Conservation (phyloP, 2,113 vertebrate genomes). For the Proterorhinus semilunaris region DNA sequence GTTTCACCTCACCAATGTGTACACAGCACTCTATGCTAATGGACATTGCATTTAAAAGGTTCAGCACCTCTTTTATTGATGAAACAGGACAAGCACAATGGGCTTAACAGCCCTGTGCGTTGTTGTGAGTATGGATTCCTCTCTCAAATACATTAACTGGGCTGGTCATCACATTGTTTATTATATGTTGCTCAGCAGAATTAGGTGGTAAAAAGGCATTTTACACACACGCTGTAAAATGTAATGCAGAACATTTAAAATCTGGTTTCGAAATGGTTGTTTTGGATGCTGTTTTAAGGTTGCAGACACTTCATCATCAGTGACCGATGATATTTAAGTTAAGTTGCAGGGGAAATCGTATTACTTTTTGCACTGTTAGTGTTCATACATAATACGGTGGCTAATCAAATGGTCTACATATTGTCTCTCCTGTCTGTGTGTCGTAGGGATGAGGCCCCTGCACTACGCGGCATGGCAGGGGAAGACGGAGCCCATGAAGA, state of each 20-base stretch:
- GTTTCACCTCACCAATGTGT: background rate
- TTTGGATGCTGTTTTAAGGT: no score
- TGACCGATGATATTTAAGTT: no score
- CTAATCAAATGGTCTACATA: conserved; percentile 16
- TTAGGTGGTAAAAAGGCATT: no score
- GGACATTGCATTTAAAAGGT: background rate
- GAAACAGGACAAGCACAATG: background rate
- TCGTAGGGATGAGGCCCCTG: conserved; percentile 91
- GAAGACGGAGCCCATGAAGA: conserved; percentile 97
- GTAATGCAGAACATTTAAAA: no score
- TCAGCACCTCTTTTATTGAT: background rate
- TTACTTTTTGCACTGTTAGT: no score
- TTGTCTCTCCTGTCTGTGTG: conserved; percentile 25
- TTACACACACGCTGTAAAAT: no score
- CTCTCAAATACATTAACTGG: background rate
- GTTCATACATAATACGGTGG: no score
- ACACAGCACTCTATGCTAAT: background rate
- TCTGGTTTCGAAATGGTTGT: no score
- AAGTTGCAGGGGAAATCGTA: no score
- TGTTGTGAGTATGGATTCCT: background rate
- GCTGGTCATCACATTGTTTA: background rate
- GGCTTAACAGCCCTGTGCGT: background rate
- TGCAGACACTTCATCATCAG: no score
- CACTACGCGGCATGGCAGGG: conserved; percentile 98
- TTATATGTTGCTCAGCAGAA: background rate